A percentile compares a stretch with the other conserved stretches of the same genome.
phyloP scores from a whole-genome alignment of 2,888 invertebrate species.

The Heliothis peltigera region DNA sequence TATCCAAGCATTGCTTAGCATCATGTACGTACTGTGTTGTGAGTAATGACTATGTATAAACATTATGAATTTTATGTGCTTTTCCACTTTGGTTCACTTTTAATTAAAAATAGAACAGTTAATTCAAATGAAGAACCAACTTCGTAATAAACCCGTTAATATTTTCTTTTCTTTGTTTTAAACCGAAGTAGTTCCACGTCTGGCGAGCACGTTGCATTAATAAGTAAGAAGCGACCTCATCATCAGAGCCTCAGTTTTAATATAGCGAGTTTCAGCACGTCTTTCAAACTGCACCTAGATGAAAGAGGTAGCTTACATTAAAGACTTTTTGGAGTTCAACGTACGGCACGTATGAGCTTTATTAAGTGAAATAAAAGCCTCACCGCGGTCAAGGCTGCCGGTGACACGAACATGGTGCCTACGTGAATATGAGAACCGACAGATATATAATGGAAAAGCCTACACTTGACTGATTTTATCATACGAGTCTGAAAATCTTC shows the following conservation, averaged over 20 bases:
- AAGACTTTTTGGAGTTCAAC: conserved; percentile 48
- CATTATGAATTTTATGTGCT: too few relatives aligned
- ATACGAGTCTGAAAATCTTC: conserved; percentile 30
- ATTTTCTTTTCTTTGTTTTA: conserved; percentile 47
- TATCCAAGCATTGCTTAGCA: too few relatives aligned
- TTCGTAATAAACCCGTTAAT: conserved; percentile 34
- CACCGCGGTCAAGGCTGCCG: conserved; percentile 58
- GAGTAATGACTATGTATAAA: too few relatives aligned
- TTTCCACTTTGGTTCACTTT: too few relatives aligned
- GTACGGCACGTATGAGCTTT: conserved; percentile 58
- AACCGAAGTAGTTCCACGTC: conserved; percentile 40
- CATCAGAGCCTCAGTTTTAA: conserved; percentile 50
- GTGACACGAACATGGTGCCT: conserved; percentile 35
- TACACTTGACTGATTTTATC: conserved; percentile 42
- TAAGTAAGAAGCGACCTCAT: conserved; percentile 54
- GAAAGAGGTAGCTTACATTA: conserved; percentile 47
- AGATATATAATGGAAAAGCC: conserved; percentile 40
- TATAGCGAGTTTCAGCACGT: conserved; percentile 48
- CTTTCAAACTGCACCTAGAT: conserved; percentile 41
- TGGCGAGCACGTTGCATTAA: conserved; percentile 54
- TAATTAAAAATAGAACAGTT: conserved; percentile 29
- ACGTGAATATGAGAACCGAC: conserved; percentile 27
- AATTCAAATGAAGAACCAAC: conserved; percentile 42
- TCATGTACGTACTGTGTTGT: too few relatives aligned
- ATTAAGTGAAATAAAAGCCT: conserved; percentile 55